Evolutionary conservation across 64 coral and sea anemone genomes (phyloP).

Genomic region (Porites lutea): DNA sequence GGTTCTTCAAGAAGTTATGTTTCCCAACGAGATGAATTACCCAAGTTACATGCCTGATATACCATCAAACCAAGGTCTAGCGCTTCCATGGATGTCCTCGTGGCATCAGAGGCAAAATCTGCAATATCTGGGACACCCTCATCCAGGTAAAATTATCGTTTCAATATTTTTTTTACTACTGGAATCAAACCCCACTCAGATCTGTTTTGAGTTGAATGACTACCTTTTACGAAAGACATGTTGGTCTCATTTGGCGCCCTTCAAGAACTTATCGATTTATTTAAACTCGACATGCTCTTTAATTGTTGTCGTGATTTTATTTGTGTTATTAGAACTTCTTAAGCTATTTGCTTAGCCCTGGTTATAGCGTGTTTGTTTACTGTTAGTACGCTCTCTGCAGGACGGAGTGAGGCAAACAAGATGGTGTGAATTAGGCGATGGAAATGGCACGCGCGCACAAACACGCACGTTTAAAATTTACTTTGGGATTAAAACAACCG

Average conservation of each 20-base stretch:
- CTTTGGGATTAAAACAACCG: neutral
- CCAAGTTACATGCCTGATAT: conserved; percentile 60
- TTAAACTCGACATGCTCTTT: conserved; percentile 56
- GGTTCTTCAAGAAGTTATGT: conserved; percentile 68
- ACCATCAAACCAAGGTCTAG: conserved; percentile 40
- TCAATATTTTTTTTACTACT: neutral
- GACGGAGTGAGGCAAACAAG: neutral
- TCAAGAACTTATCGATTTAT: conserved; percentile 56
- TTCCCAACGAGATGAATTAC: conserved; percentile 66
- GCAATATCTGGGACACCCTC: conserved; percentile 57
- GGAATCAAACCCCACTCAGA: neutral
- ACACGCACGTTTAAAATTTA: neutral
- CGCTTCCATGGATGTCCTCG: conserved; percentile 52
- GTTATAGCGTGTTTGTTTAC: conserved; percentile 27
- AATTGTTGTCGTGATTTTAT: conserved; percentile 50
- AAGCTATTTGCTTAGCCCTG: conserved; percentile 23
- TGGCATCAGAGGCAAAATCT: conserved; percentile 66
- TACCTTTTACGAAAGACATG: neutral
- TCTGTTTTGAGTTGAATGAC: conserved; percentile 38
- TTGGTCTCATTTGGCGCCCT: conserved; percentile 35
- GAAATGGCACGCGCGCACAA: conserved; percentile 22
- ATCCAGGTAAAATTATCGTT: conserved; percentile 59
- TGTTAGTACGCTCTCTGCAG: neutral
- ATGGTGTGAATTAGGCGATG: conserved; percentile 27
- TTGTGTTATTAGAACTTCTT: conserved; percentile 58